Evolutionary conservation across 2,797 vertebrate species (phyloP), one percentile per base, ranked within the genome.

Genomic region (Pygocentrus nattereri): DNA sequence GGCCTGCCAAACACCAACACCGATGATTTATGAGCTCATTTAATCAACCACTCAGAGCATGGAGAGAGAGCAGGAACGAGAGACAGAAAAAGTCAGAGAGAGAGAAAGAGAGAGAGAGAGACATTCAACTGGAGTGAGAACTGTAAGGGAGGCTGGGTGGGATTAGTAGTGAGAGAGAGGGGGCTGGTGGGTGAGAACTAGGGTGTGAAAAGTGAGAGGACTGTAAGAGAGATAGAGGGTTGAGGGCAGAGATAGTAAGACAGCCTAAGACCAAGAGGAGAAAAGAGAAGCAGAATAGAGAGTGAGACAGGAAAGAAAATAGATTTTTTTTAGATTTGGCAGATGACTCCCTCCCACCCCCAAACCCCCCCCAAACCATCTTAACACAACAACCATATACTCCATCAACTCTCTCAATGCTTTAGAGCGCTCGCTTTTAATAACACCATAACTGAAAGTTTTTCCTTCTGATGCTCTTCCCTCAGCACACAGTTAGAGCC

Each of bases 1-100:
- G 86, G 78, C 82, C 89, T 93, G 92, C 87, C 93, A 83, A 83
- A 81, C 91, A 92, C 93, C 92, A 93, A 65, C 82, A 78, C 88
- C 21, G 87, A 88, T 88, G 91, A 95, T 94, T 94, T 92, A 95
- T 93, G 87, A 84, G 87, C 91, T 94, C 89, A 85, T 94, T 94
- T 93, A 92, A 94, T 94, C 92, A 93, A 85, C 82, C 85, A 81
- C 86, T 76, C 89, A 79, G 90, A 91, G 69, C 61, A 76, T 58
- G 47, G 72, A 81, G 31, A 56, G 70, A 79, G 71, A n/a, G n/a
- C n/a, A n/a, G n/a, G n/a, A n/a, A n/a, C 25, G 73, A 56, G 72
- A 88, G 89, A 90, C 91, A 92, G 83, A 86, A 30, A 25, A 27
- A 4, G 83, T 74, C 44, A 61, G 15, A 23, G 27, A 18, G 19